These are phyloP conservation scores for Bucco capensis DNA, from an alignment of 2,113 vertebrate genomes.

Conservation along the genomic window DNA sequence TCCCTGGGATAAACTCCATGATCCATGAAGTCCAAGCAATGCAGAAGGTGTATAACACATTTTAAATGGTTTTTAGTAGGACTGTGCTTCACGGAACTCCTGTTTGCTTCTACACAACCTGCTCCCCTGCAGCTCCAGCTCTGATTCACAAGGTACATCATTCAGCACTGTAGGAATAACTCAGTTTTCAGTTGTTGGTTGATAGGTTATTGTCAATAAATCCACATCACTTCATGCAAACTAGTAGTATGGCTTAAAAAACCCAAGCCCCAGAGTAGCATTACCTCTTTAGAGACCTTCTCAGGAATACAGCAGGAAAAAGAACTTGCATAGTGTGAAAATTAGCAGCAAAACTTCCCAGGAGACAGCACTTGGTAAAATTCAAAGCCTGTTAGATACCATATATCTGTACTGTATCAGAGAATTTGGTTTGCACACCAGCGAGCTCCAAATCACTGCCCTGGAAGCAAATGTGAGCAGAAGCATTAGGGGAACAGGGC, in stretches of 20 bases:
- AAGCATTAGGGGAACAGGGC: neutral
- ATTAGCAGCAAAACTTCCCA: neutral
- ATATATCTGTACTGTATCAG: neutral
- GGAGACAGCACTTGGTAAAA: neutral
- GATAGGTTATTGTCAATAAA: neutral
- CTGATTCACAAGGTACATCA: neutral
- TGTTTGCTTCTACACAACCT: neutral
- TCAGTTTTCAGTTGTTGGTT: neutral
- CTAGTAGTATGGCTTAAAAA: neutral
- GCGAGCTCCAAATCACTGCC: fast-evolving
- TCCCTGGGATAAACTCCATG: neutral
- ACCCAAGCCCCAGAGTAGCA: neutral
- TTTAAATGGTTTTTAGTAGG: neutral
- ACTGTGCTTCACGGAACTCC: neutral
- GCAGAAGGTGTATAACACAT: neutral
- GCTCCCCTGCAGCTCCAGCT: neutral
- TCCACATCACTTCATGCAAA: neutral
- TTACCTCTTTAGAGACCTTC: neutral
- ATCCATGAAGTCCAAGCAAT: neutral
- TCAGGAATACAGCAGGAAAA: neutral
- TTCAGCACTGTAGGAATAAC: neutral
- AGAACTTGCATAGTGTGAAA: neutral
- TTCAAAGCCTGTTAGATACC: neutral
- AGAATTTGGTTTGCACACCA: neutral
- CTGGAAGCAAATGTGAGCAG: neutral